Evolutionary conservation across 2,113 vertebrate species (phyloP), one percentile per base, ranked within the genome.

Genomic region (Thryonomys swinderianus): DNA sequence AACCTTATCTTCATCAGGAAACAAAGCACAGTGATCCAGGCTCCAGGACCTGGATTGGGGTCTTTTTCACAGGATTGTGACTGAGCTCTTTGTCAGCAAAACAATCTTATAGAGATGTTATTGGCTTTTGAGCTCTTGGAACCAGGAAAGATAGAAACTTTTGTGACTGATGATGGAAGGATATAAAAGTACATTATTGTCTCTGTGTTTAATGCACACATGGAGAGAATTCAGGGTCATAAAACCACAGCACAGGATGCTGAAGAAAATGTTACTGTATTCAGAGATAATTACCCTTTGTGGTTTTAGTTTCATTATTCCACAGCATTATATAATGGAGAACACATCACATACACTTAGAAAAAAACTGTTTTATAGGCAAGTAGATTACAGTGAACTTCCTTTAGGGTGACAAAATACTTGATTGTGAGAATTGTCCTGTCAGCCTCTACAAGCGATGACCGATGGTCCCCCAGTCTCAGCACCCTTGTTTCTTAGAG

Each of bases 281-380:
- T 88, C 18, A 59, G 3, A 80, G n/a, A 48, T 87, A 48, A 57
- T 69, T 81, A 51, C 21, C 57, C 76, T 3, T n/a, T 84, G 9
- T 76, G 34, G 6, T 59, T 95, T 92, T 88, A 78, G 14, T 81
- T 95, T 80, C 12, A 64, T 25, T 66, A 23, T 93, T 76, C 82
- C 53, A 85, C 45, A 88, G 37, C 61, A 74, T 62, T 66, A 45
- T 80, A 57, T 9, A 89, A 25, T 13, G 67, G 10, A 91, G 53
- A 89, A 32, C 8, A 73, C 30, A n/a, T 61, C 32, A 90, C 23
- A 91, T 21, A 27, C 25, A 66, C 73, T 93, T 74, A 74, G 79
- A 53, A 69, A 57, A 88, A 84, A 86, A 57, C 0, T 57, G 12
- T 88, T 69, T 88, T 62, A 69, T 62, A 30, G 37, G 4, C 69